Conservation (phyloP, 2,113 vertebrate genomes). For the Eidolon helvum region DNA sequence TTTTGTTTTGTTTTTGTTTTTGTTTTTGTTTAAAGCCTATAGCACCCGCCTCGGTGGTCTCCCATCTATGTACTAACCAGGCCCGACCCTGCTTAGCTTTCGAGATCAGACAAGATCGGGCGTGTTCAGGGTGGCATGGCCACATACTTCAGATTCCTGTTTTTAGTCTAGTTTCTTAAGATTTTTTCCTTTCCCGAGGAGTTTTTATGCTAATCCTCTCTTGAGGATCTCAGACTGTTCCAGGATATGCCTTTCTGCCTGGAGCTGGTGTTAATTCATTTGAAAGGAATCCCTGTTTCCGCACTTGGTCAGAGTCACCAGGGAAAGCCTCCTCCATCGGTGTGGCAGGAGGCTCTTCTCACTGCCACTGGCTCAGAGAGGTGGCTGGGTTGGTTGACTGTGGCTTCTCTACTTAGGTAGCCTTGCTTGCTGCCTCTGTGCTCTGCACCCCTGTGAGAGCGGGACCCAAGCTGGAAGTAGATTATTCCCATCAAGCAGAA, state of each 20-base stretch:
- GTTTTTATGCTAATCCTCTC: background rate
- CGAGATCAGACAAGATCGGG: too few species aligned
- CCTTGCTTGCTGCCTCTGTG: background rate
- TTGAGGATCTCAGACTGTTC: background rate
- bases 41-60: too few species aligned
- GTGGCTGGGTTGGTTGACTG: too few species aligned
- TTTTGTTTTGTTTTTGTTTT: too few species aligned
- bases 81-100: too few species aligned
- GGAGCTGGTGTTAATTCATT: background rate
- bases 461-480: background rate
- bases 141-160: background rate
- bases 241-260: background rate
- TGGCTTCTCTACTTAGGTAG: background rate
- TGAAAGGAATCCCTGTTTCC: background rate
- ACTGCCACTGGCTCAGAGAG: background rate
- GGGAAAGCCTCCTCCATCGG: background rate
- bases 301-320: background rate
- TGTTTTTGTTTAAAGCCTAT: too few species aligned
- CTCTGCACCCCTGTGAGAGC: too few species aligned
- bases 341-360: background rate
- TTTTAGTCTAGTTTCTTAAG: background rate
- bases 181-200: background rate
- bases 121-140: too few species aligned
- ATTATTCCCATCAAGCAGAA: background rate
- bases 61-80: too few species aligned